phyloP scores from a whole-genome alignment of 2,113 vertebrate genomes.

The Coryphaenoides rupestris region DNA sequence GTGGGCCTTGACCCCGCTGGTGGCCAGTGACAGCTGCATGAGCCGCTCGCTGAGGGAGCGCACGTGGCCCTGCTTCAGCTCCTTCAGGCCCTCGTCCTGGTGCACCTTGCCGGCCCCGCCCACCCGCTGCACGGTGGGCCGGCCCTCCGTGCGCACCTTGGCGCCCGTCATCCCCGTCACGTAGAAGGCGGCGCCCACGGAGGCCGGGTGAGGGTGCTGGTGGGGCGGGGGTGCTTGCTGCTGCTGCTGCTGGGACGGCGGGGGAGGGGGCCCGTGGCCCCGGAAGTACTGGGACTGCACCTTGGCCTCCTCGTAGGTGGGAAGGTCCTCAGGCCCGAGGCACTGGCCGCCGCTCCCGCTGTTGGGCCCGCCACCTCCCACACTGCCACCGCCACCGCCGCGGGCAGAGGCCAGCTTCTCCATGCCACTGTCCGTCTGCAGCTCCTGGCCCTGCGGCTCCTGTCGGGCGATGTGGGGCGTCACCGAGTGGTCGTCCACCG shows the following conservation, averaged over 20 bases:
- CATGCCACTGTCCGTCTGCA: slow-evolving; percentile 89
- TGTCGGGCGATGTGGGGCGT: slow-evolving; percentile 91
- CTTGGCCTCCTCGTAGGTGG: slow-evolving; percentile 96
- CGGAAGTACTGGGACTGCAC: slow-evolving; percentile 97
- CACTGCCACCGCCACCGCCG: slow-evolving; percentile 21
- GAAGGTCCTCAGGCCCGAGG: slow-evolving; percentile 82
- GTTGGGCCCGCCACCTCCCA: slow-evolving; percentile 55
- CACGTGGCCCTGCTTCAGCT: slow-evolving; percentile 98
- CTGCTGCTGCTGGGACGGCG: slow-evolving; percentile 56
- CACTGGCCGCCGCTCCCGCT: slow-evolving; percentile 75
- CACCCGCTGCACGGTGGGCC: slow-evolving; percentile 86
- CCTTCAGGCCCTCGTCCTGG: slow-evolving; percentile 95
- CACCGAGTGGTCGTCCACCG: slow-evolving; percentile 82
- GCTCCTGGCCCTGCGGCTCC: slow-evolving; percentile 97
- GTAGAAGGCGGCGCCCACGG: slow-evolving; percentile 75
- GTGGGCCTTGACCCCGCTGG: slow-evolving; percentile 93
- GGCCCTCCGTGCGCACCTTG: slow-evolving; percentile 94
- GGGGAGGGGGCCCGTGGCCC: slow-evolving; percentile 75
- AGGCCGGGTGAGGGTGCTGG: slow-evolving; percentile 73
- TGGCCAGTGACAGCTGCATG: slow-evolving; percentile 96
- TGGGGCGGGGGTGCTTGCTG: slow-evolving; percentile 35
- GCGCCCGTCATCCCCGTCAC: slow-evolving; percentile 85
- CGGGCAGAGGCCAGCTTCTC: slow-evolving; percentile 86
- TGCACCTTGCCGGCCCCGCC: slow-evolving; percentile 85
- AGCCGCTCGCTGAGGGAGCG: slow-evolving; percentile 93